Evolutionary conservation across 2,113 vertebrate species (phyloP).

Genomic region (Melanostigma gelatinosum): DNA sequence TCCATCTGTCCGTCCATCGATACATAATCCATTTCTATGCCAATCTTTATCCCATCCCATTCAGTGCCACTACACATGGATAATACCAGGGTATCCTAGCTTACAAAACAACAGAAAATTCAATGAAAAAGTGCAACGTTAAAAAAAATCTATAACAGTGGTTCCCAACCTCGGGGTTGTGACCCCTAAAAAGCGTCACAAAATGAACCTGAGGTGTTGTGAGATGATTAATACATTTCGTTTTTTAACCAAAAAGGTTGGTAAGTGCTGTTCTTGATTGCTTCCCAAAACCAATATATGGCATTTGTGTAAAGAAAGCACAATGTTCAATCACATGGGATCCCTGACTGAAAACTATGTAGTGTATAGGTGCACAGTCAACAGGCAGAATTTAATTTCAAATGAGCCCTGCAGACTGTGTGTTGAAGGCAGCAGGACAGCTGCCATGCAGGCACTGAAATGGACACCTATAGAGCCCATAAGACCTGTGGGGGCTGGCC

Average conservation of each 20-base stretch:
- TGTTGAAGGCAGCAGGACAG: conserved; percentile 20
- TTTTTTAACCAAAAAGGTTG: not conserved
- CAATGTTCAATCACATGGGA: not conserved
- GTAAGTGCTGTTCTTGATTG: not conserved
- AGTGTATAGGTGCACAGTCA: not conserved
- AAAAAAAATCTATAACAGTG: not conserved
- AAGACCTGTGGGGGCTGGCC: conserved; percentile 63
- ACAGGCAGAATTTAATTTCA: conserved; percentile 22
- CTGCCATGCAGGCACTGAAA: conserved; percentile 35
- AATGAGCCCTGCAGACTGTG: conserved; percentile 7
- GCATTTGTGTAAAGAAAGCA: not conserved
- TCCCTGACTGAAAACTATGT: not conserved
- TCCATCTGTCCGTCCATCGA: not conserved
- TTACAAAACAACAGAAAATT: not conserved
- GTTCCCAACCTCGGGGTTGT: not conserved
- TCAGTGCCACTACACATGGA: not conserved
- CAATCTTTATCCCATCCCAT: not conserved
- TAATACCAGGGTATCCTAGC: not conserved
- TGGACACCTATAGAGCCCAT: conserved; percentile 61
- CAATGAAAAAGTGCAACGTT: too few relatives aligned
- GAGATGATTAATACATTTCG: not conserved
- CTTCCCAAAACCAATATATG: not conserved
- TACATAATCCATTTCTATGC: not conserved
- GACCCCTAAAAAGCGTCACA: not conserved
- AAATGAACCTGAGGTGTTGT: not conserved